A percentile compares a stretch with the other conserved stretches of the same genome.
Conservation (phyloP, 2,888 invertebrate species). For the Patella pellucida region DNA sequence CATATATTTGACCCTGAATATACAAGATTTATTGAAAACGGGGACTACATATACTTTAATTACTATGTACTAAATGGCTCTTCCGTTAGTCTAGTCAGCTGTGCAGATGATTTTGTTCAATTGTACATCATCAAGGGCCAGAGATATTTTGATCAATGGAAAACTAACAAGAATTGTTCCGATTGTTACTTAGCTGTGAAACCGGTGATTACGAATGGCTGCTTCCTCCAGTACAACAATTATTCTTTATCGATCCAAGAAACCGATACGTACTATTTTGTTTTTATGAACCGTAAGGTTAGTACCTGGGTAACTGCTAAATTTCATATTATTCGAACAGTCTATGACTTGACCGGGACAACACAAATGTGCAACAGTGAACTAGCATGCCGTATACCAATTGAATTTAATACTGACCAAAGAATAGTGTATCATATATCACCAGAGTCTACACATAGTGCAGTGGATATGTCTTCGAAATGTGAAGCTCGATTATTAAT, state of each 20-base stretch:
- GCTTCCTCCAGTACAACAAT: not conserved
- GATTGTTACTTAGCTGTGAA: not conserved
- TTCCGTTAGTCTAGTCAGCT: not conserved
- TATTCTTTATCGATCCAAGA: not conserved
- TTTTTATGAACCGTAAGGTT: not conserved
- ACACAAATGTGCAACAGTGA: not conserved
- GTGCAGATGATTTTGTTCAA: not conserved
- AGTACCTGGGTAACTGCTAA: not conserved
- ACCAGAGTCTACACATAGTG: not conserved
- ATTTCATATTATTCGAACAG: not conserved
- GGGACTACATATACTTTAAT: not conserved
- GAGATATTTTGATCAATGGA: not conserved
- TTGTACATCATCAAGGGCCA: not conserved
- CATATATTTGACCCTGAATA: not conserved
- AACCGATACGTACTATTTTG: not conserved
- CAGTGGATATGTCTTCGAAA: not conserved
- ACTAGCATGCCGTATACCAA: not conserved
- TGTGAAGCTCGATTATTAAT: not conserved
- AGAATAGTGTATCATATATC: not conserved
- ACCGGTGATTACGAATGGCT: not conserved
- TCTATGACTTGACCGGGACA: not conserved
- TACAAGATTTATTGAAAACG: not conserved
- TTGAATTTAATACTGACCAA: not conserved
- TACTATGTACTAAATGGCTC: not conserved
- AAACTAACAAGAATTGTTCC: not conserved